Conservation (phyloP, 2,797 vertebrate species). For the Sternotherus odoratus region DNA sequence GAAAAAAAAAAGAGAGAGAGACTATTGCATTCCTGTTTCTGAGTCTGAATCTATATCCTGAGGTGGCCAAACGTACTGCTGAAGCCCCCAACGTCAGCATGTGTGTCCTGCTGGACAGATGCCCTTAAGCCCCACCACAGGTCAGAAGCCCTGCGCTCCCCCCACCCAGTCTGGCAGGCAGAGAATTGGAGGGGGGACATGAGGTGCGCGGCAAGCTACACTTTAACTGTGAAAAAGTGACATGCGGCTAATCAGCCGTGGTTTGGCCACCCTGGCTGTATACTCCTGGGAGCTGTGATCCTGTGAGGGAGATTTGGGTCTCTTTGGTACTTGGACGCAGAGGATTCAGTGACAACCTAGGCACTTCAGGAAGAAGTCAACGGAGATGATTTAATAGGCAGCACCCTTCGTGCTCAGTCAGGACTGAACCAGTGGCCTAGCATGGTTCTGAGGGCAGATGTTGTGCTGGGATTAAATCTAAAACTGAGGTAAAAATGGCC, state of each 20-base stretch:
- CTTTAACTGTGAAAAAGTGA: too few species aligned
- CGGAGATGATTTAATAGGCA: slow-evolving; percentile 61
- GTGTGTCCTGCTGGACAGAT: too few species aligned
- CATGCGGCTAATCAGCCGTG: too few species aligned
- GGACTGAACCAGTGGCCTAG: slow-evolving; percentile 37
- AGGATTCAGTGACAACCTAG: slow-evolving; percentile 71
- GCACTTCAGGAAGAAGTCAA: slow-evolving; percentile 43
- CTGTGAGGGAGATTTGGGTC: not conserved
- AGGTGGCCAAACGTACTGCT: too few species aligned
- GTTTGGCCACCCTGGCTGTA: too few species aligned
- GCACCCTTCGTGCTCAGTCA: slow-evolving; percentile 53
- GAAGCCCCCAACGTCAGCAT: too few species aligned
- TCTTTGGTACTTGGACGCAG: slow-evolving; percentile 33
- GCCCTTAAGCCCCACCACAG: too few species aligned
- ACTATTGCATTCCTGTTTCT: not conserved
- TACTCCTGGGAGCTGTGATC: not conserved
- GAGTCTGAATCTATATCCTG: not conserved
- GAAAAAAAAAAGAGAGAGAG: not conserved
- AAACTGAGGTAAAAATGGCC: slow-evolving; percentile 63
- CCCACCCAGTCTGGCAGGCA: too few species aligned
- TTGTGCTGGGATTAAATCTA: slow-evolving; percentile 62
- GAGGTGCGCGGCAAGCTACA: too few species aligned
- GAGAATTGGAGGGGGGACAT: too few species aligned
- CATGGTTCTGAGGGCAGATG: slow-evolving; percentile 25
- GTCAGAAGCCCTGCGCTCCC: too few species aligned